phyloP scores from a whole-genome alignment of 2,888 invertebrate species.

The Trissonchulus sp. region DNA sequence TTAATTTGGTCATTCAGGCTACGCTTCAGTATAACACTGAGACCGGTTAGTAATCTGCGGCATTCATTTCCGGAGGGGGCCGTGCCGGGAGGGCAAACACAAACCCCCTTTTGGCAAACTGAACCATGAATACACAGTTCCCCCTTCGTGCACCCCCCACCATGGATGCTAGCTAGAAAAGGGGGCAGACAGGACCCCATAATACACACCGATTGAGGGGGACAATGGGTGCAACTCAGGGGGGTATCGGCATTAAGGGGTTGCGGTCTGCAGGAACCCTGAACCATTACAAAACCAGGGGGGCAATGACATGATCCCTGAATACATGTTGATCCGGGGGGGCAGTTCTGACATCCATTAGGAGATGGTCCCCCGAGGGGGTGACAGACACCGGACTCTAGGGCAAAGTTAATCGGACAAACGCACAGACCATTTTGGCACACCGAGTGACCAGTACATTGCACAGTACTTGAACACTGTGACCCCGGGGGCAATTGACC shows the following conservation, averaged over 20 bases:
- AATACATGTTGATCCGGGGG: not conserved
- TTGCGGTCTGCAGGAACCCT: too few species aligned
- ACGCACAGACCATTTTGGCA: not conserved
- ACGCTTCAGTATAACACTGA: too few species aligned
- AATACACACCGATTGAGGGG: too few species aligned
- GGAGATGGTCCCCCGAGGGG: not conserved
- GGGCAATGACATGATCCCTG: not conserved
- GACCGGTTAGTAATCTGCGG: too few species aligned
- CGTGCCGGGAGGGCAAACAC: not conserved
- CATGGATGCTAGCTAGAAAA: not conserved
- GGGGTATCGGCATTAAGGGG: too few species aligned
- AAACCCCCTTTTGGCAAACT: not conserved
- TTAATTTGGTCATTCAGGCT: too few species aligned
- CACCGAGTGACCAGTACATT: conserved; percentile 2
- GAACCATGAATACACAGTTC: not conserved
- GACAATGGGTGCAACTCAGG: too few species aligned
- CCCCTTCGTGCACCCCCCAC: not conserved
- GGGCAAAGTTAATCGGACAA: not conserved
- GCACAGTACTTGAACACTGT: not conserved
- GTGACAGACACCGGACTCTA: conserved; percentile 4
- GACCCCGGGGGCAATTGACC: not conserved
- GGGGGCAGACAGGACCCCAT: not conserved
- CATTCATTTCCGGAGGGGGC: too few species aligned
- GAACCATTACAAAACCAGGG: too few species aligned
- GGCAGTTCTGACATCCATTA: not conserved